A percentile compares a stretch with the other conserved stretches of the same genome.
phyloP scores from a whole-genome alignment of 2,888 invertebrate species.

The Spilarctia lutea region DNA sequence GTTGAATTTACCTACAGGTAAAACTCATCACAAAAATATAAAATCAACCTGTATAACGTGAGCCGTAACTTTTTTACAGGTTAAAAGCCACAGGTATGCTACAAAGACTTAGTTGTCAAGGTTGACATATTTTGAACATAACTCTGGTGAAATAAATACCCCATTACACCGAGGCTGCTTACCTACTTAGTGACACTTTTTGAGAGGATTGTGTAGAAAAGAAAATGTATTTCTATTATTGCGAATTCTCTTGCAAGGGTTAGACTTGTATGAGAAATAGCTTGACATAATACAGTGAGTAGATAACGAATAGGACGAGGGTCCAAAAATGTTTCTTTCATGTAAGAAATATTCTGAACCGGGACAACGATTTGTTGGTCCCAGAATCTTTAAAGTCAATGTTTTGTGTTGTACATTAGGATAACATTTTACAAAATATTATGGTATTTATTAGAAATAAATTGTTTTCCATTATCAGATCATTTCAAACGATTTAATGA shows the following conservation, averaged over 20 bases:
- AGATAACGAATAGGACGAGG: neutral
- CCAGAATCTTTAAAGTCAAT: neutral
- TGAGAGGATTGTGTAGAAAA: neutral
- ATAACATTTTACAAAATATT: neutral
- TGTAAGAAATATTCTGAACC: neutral
- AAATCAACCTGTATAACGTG: neutral
- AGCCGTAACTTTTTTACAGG: neutral
- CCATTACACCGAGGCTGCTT: constrained; percentile 3
- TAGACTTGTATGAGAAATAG: neutral
- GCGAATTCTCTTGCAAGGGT: neutral
- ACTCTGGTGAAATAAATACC: neutral
- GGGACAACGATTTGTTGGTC: neutral
- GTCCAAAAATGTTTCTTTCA: neutral
- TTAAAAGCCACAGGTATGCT: neutral
- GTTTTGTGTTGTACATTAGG: neutral
- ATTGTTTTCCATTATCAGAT: neutral
- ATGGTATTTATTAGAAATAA: neutral
- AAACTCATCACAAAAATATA: neutral
- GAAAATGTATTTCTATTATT: neutral
- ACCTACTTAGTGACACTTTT: constrained; percentile 1
- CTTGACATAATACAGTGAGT: neutral
- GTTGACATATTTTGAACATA: constrained; percentile 1
- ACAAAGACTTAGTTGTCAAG: neutral
- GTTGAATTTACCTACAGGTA: neutral
- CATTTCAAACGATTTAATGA: neutral